These are phyloP conservation scores for Calidris pygmaea DNA, from an alignment of 2,113 vertebrate genomes.

Conservation along the genomic window DNA sequence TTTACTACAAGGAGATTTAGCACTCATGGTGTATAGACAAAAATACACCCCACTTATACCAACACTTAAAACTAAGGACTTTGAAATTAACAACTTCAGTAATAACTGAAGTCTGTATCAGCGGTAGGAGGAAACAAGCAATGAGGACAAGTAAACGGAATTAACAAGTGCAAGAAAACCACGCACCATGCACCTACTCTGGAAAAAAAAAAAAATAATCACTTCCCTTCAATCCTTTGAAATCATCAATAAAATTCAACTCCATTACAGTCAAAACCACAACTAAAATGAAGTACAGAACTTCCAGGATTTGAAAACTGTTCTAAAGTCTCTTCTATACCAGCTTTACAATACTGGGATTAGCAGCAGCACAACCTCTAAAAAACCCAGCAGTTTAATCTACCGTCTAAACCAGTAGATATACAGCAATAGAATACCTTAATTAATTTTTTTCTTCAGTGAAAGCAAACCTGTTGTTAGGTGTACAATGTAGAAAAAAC, in stretches of 20 bases:
- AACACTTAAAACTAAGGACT: neutral
- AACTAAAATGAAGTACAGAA: neutral
- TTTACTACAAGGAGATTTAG: neutral
- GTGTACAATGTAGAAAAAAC: neutral
- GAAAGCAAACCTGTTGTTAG: neutral
- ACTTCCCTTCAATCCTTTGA: neutral
- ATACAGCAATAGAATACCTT: neutral
- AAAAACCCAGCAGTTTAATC: neutral
- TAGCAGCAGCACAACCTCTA: neutral
- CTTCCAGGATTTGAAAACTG: neutral
- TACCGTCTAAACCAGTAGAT: neutral
- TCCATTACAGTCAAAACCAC: neutral
- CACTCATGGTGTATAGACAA: neutral
- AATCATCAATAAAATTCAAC: neutral
- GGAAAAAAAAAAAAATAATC: neutral
- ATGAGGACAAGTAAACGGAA: neutral
- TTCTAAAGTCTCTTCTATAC: neutral
- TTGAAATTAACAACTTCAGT: neutral
- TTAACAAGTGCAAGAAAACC: neutral
- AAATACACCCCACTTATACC: neutral
- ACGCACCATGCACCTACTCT: neutral
- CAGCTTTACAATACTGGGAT: neutral
- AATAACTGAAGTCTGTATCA: neutral
- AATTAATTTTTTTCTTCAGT: neutral
- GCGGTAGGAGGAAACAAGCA: neutral